Evolutionary conservation across 2,113 vertebrate genomes (phyloP), one percentile per base, ranked within the genome.

Genomic region (Sinocyclocheilus maitianheensis): DNA sequence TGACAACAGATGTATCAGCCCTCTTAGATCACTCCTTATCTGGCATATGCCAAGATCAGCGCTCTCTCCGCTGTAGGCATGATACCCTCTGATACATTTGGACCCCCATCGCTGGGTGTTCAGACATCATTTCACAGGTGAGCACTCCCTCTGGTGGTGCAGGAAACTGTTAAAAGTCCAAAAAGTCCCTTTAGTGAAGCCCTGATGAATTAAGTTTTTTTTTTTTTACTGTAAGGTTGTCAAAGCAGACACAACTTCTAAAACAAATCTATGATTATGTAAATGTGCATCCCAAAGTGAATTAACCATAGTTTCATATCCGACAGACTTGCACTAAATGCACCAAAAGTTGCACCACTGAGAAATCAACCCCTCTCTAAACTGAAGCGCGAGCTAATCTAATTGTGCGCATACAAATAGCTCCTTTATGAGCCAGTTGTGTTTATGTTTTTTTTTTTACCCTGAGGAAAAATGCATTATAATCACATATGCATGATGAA

Each of bases 111-210:
- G 24, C 24, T 72, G 72, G 60, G 65, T 69, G 65, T 77, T 53
- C 71, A 53, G 71, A 9, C 51, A 43, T 83, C 67, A 85, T 87
- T 88, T 90, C 67, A 79, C 85, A 87, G 85, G 83, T 87, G 78
- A 88, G 87, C 55, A 85, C 89, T 87, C 89, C 89, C 89, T 90
- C 89, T 90, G 83, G 83, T 90, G 89, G 89, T 88, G 74, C 86
- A 65, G 48, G 2, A 77, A 81, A 71, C 62, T 77, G 84, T 63
- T 67, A 69, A 88, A 85, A 62, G 79, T 85, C 83, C 26, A 24
- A 16, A 24, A 85, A 78, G 74, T 85, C 22, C 72, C 26, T 63
- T 22, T 22, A 24, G 82, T 53, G 58, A 46, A 67, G 43, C 40
- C 26, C 24, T n/a, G 43, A 76, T 87, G 43, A 58, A 48, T 72